Base-by-base conservation (phyloP, 1,140 invertebrate species). In the Euglossa dilemma region DNA sequence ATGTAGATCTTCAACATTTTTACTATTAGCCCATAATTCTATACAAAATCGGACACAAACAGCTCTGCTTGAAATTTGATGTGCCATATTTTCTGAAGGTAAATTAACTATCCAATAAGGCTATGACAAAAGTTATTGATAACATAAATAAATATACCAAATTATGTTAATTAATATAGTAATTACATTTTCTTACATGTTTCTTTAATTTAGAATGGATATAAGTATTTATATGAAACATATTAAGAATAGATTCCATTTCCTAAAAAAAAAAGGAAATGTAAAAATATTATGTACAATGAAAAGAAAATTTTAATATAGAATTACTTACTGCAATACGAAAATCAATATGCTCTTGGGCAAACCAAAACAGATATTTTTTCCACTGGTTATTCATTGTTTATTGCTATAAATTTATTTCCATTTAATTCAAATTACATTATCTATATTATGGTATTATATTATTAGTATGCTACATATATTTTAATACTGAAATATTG, bases 341-440 rank as follows among this genome's bases (percentile, higher is more conserved):
- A 94, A 98, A 98, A 90, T 97, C 96, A 36, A 97, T 93, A 92
- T 98, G 97, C 93, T 98, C 97, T 84, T 98, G 97, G 14, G 97
- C 97, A 94, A 98, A 98, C 97, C 97, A 98, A 83, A 98, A 94
- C 85, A 98, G 95, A 95, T 97, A 98, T 87, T 95, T 96, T 89
- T 95, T 96, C 93, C 94, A 94, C 90, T 94, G 93, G 52, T 87
- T 92, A 83, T 52, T 91, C 92, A 94, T 94, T 69, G 52, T 84
- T 91, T 92, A 94, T 94, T 69, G 52, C 82, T 77, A 67, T 28
- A 81, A 54, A 20, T 12, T 74, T 8, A 56, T 69, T 64, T 52
- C 52, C 54, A n/a, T 52, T 7, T 45, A 25, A 73, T 23, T n/a
- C 16, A 23, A 47, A 56, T 67, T 11, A 67, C 45, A 66, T 25